Conservation (phyloP, 2,888 invertebrate genomes). For the Fragum fragum region DNA sequence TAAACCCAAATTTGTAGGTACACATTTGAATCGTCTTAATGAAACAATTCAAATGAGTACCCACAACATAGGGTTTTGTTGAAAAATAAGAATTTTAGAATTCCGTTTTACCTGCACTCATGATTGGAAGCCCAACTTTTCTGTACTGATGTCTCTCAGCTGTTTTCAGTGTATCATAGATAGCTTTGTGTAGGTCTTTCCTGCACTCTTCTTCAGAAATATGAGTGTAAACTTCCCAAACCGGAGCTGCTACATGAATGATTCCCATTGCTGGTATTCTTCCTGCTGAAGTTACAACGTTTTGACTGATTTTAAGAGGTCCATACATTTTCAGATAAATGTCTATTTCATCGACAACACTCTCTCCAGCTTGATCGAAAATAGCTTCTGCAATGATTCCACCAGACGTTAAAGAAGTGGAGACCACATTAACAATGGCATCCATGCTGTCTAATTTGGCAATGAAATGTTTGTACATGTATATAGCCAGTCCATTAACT, state of each 20-base stretch:
- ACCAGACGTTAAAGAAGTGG: conserved; percentile 42
- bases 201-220: conserved; percentile 56
- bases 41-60: too few relatives aligned
- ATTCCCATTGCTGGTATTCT: conserved; percentile 54
- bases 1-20: too few relatives aligned
- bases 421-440: conserved; percentile 58
- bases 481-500: conserved; percentile 62
- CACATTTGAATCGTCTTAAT: too few relatives aligned
- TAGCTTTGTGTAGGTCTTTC: conserved; percentile 57
- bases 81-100: too few relatives aligned
- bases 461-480: conserved; percentile 60
- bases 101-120: conserved; percentile 53
- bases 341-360: conserved; percentile 53
- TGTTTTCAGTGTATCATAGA: conserved; percentile 60
- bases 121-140: conserved; percentile 57
- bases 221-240: conserved; percentile 52
- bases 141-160: conserved; percentile 65
- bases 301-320: conserved; percentile 38
- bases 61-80: too few relatives aligned
- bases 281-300: conserved; percentile 63
- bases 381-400: conserved; percentile 41
- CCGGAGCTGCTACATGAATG: conserved; percentile 59
- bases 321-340: conserved; percentile 55
- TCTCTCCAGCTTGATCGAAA: conserved; percentile 50
- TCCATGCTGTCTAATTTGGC: conserved; percentile 56